Evolutionary conservation across 2,888 invertebrate species (phyloP), one percentile per base, ranked within the genome.

Genomic region (Lithophane socia): DNA sequence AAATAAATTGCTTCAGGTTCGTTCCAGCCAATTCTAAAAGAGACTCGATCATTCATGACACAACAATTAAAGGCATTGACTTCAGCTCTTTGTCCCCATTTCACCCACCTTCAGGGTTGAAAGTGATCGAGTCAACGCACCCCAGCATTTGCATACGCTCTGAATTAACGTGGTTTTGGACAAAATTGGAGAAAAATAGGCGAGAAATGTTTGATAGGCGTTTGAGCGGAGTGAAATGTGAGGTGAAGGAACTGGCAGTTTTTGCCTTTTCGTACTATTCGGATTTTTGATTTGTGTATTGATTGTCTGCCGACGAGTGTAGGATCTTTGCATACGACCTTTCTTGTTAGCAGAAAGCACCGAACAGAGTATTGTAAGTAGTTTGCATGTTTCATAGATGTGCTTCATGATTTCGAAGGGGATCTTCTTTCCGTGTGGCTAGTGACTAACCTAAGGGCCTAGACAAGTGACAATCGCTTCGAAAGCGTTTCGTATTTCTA

Each of bases 121-220:
- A 79, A 75, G 75, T 81, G 72, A 82, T 78, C 66, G 67, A 63
- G 89, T 86, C 88, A 85, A 85, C 73, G 87, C n/a, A n/a, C 56
- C 90, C 88, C 37, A 16, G 77, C 75, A 80, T 88, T 88, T 84
- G 82, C 85, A 89, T 90, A 82, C 77, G 82, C 37, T 83, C 78
- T 21, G 58, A 68, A 66, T 75, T 79, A 21, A 60, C 16, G 66
- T 16, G 61, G 65, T 80, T 76, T 76, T 37, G 4, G 16, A 10
- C 67, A 69, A 82, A 80, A 75, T 84, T 52, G 12, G 21, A 65
- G 21, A 64, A 77, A 64, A 71, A 49, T 60, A 5, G 10, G 21
- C 7, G 21, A n/a, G 13, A 64, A n/a, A 44, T n/a, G 24, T 37
- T 64, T 29, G 29, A 37, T 42, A 54, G 56, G 47, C 77, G 3